Base-by-base conservation (phyloP, 1,140 invertebrate genomes). In the Nasonia longicornis region DNA sequence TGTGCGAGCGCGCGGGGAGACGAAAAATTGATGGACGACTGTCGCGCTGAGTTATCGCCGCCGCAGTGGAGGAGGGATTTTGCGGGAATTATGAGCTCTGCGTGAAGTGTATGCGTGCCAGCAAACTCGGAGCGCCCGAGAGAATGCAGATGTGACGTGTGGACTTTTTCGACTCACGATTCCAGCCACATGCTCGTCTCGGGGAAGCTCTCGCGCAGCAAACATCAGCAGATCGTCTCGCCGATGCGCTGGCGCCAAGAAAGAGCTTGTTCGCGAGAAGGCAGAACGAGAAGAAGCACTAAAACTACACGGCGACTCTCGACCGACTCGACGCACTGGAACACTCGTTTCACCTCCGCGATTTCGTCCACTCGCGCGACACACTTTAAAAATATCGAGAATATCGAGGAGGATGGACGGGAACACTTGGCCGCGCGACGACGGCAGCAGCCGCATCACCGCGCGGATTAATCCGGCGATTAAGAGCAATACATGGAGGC, bases 391-490 rank as follows among this genome's bases (percentile, higher is more conserved):
- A 35, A 35, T 26, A 26, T 26, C 26, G 26, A 26, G 26, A 26
- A 26, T 26, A 26, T 26, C 26, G 26, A 26, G 26, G 26, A 26
- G 26, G 26, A 26, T 26, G 26, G 26, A 26, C 26, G 26, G 26
- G 26, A 26, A 35, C 31, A 11, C 38, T 42, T 7, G 1, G 14
- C 2, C 6, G 38, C 38, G 35, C 38, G 70, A 75, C 26, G 12
- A 38, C 31, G n/a, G 11, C 38, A 42, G 38, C 38, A 6, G 31
- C 3, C 31, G 31, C 31, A 35, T 3, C 31, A 3, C 31, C 35
- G 38, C 22, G 58, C 14, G 42, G 26, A 81, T 76, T 81, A 81
- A 81, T 81, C 72, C 42, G 64, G 72, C 48, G 72, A 81, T 81
- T 81, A 76, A 75, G 79, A 81, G 64, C 79, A 81, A 58, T 45